phyloP scores from a whole-genome alignment of 2,888 invertebrate species.

The Euspilapteryx auroguttella region DNA sequence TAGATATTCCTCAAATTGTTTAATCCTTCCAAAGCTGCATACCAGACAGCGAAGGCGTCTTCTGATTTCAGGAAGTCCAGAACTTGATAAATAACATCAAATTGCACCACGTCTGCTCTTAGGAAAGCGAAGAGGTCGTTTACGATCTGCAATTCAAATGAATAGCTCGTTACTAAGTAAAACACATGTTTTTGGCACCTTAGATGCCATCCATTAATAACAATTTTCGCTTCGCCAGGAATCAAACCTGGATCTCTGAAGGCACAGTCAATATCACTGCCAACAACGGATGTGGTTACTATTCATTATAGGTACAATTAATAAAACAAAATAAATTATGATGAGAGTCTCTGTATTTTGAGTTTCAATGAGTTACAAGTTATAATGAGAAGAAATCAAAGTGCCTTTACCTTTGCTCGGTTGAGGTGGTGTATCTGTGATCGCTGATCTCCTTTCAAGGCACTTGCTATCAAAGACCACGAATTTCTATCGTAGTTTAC shows the following conservation, averaged over 20 bases:
- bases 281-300: too few species aligned
- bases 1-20: conserved; percentile 32
- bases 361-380: too few species aligned
- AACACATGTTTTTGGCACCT: too few species aligned
- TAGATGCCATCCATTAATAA: too few species aligned
- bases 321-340: too few species aligned
- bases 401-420: conserved; percentile 74
- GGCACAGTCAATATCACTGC: too few species aligned
- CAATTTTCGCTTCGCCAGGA: too few species aligned
- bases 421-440: conserved; percentile 65
- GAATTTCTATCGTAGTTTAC: conserved; percentile 64
- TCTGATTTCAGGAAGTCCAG: neutral
- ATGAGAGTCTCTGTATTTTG: too few species aligned
- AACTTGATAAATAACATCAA: neutral
- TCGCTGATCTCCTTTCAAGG: conserved; percentile 36
- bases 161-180: too few species aligned
- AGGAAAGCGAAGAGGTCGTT: neutral
- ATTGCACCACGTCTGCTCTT: neutral
- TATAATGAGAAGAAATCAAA: too few species aligned
- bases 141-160: neutral
- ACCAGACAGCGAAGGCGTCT: conserved; percentile 8
- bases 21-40: conserved; percentile 58
- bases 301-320: too few species aligned
- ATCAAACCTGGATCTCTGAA: too few species aligned
- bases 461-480: conserved; percentile 50